Base-by-base conservation (phyloP, 1,140 invertebrate species). In the Sarcophaga bullata region DNA sequence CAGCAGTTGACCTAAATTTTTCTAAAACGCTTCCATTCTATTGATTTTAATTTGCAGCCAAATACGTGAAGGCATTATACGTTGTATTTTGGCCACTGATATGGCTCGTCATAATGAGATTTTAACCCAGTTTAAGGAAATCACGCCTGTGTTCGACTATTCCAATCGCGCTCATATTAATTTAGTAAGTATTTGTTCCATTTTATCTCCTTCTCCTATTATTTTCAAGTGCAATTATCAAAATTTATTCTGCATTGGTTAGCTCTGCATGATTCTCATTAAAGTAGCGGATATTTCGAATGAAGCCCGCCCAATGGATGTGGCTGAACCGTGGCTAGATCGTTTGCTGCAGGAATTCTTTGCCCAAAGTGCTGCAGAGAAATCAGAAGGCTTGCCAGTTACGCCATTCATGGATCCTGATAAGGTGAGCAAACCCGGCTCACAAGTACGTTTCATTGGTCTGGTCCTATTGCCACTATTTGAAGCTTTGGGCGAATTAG, bases 401-500 rank as follows among this genome's bases (percentile, higher is more conserved):
- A 96, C 96, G 8, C 95, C 96, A 0, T 97, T 97, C 87, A 97
- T 97, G 96, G 96, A 97, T 88, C 92, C 95, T n/a, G 95, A 97
- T 83, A 96, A 96, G 91, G 95, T 97, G 13, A 96, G 95, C 58
- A 97, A 97, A 90, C 94, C 95, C 6, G 95, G 95, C 47, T 96
- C 95, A 0, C 96, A 97, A 88, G 95, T 95, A 87, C 95, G 95
- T 81, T 97, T 97, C 90, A 97, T 97, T 85, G 95, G 95, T 19
- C 92, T 96, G 85, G 95, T 97, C 50, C 91, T 97, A 1, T 90
- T 97, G 81, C 96, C 96, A 3, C 91, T 96, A 3, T 96, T 96
- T 87, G 95, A 96, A 89, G 93, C 94, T 1, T 91, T 96, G 15
- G 95, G 94, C 9, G 93, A 95, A 85, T 91, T 95, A 46, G 92